Evolutionary conservation across 2,113 vertebrate genomes (phyloP).

Genomic region (Gavia stellata): DNA sequence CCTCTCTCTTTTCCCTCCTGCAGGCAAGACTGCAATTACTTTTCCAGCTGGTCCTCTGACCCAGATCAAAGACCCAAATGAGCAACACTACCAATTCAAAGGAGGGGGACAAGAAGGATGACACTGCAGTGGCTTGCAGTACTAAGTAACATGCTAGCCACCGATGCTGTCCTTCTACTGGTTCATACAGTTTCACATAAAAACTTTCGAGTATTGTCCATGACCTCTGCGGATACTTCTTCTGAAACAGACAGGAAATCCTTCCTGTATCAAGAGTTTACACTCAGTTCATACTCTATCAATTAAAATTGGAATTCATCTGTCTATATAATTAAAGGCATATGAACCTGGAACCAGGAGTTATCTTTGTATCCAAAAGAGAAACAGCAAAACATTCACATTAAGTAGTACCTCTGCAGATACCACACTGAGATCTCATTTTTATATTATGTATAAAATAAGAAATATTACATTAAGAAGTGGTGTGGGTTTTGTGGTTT

Average conservation of each 20-base stretch:
- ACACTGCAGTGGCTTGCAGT: background rate
- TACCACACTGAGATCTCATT: background rate
- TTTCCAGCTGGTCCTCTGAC: background rate
- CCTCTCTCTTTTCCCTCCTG: background rate
- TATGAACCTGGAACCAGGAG: background rate
- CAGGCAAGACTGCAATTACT: background rate
- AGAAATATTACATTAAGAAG: background rate
- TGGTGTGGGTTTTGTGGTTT: background rate
- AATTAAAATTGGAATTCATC: constrained; percentile 5
- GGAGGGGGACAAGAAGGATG: background rate
- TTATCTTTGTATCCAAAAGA: background rate
- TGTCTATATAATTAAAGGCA: background rate
- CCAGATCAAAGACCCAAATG: background rate
- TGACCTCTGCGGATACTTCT: background rate
- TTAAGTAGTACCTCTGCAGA: background rate
- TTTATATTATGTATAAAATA: background rate
- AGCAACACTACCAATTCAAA: background rate
- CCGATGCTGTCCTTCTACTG: background rate
- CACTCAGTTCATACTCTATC: background rate
- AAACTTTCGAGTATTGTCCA: background rate
- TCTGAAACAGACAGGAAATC: background rate
- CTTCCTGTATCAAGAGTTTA: background rate
- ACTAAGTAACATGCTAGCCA: background rate
- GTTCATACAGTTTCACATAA: background rate
- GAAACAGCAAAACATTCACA: background rate